Conservation (phyloP, 1,140 invertebrate genomes). For the Hycleus cichorii region DNA sequence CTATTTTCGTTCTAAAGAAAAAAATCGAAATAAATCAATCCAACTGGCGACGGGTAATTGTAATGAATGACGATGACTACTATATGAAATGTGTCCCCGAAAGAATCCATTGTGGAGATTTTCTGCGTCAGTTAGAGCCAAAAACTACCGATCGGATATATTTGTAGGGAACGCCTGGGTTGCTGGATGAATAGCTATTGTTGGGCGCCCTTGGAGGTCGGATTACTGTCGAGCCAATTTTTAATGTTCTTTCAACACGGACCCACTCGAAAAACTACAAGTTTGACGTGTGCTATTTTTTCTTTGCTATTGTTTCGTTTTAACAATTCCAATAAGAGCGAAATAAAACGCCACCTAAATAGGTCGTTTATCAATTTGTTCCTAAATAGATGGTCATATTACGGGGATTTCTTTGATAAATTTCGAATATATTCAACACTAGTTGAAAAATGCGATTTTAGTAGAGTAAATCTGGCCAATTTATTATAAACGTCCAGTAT, state of each 20-base stretch:
- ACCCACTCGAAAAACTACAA: too few species aligned
- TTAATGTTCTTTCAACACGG: conserved; percentile 5
- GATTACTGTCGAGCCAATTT: conserved; percentile 15
- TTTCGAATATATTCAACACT: too few species aligned
- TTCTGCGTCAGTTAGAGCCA: conserved; percentile 10
- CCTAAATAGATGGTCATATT: too few species aligned
- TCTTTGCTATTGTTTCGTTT: too few species aligned
- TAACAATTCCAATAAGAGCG: too few species aligned
- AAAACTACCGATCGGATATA: conserved; percentile 3
- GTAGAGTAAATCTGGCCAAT: too few species aligned
- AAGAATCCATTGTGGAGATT: conserved; percentile 7
- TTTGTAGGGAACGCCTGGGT: conserved; percentile 5
- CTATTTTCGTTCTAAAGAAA: background rate
- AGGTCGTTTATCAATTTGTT: too few species aligned
- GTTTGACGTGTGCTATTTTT: too few species aligned
- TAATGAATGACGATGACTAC: conserved; percentile 5
- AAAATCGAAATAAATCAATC: conserved; percentile 4
- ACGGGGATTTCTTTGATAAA: too few species aligned
- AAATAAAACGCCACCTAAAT: too few species aligned
- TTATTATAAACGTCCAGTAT: too few species aligned
- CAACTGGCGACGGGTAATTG: conserved; percentile 9
- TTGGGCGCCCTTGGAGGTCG: conserved; percentile 9
- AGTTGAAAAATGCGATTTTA: too few species aligned
- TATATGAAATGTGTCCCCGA: conserved; percentile 1
- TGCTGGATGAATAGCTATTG: conserved; percentile 10